Percentiles rank a stretch among this genome's conserved stretches.
Evolutionary conservation across 2,797 vertebrate species (phyloP).

Genomic region (Labeo calbasu): DNA sequence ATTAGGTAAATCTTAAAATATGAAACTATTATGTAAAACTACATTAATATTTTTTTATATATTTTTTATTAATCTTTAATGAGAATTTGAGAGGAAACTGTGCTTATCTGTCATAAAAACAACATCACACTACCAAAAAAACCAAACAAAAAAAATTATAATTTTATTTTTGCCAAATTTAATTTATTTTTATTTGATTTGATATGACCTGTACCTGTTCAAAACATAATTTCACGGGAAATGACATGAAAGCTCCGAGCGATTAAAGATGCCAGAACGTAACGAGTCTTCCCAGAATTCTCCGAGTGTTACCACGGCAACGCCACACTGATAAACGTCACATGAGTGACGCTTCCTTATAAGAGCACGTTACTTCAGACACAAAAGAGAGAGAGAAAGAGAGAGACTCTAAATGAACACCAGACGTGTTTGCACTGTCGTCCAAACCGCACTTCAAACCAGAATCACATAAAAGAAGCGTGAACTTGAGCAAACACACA

Average conservation of each 20-base stretch:
- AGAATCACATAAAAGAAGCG: slow-evolving; percentile 38
- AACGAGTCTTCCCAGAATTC: neutral
- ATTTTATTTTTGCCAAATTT: neutral
- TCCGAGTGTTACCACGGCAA: neutral
- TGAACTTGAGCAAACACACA: slow-evolving; percentile 51
- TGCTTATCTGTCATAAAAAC: neutral
- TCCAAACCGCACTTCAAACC: neutral
- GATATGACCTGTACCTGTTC: neutral
- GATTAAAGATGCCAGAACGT: neutral
- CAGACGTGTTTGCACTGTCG: neutral
- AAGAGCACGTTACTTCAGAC: slow-evolving; percentile 6
- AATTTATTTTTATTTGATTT: neutral
- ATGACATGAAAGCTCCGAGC: neutral
- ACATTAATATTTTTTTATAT: neutral
- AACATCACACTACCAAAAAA: neutral
- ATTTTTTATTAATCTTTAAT: neutral
- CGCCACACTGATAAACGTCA: slow-evolving; percentile 6
- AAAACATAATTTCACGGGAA: neutral
- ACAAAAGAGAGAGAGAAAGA: slow-evolving; percentile 36
- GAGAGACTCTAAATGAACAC: neutral
- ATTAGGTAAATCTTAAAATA: too few species aligned
- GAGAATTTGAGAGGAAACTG: neutral
- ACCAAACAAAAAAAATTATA: neutral
- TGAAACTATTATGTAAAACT: neutral
- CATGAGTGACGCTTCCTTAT: neutral